These are phyloP conservation scores for Syngnathus scovelli DNA, from an alignment of 2,113 vertebrate genomes.

Conservation along the genomic window DNA sequence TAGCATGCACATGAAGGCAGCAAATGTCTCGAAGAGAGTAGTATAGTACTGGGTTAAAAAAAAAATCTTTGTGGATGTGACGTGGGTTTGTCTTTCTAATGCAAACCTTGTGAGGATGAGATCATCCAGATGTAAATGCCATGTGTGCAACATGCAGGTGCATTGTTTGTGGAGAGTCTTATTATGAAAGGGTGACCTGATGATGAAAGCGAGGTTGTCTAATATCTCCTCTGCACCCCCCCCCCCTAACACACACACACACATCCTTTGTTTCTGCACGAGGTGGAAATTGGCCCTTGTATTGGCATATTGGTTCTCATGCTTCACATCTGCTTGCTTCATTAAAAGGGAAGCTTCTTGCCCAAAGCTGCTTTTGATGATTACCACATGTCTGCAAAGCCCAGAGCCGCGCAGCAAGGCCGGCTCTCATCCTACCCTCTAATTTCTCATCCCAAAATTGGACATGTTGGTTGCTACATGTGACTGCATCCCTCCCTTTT, in stretches of 20 bases:
- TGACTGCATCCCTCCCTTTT: constrained; percentile 64
- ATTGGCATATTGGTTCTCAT: constrained; percentile 53
- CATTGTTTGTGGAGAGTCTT: constrained; percentile 3
- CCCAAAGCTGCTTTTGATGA: constrained; percentile 71
- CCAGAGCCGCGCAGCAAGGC: constrained; percentile 57
- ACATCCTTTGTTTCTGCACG: constrained; percentile 42
- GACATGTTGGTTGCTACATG: constrained; percentile 69
- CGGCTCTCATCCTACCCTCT: constrained; percentile 70
- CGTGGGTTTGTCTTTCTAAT: background rate
- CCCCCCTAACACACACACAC: background rate
- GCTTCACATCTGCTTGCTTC: constrained; percentile 59
- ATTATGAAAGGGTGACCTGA: constrained; percentile 33
- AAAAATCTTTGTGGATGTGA: background rate
- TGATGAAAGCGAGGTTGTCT: constrained; percentile 35
- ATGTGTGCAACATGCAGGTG: background rate
- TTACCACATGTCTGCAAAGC: constrained; percentile 74
- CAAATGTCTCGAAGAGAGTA: background rate
- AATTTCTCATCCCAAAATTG: constrained; percentile 80
- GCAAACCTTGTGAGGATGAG: constrained; percentile 9
- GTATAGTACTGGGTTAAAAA: background rate
- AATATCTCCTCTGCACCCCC: constrained; percentile 22
- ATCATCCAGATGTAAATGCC: constrained; percentile 8
- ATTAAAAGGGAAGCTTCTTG: constrained; percentile 68
- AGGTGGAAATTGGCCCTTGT: constrained; percentile 60
- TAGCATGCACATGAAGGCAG: background rate